Evolutionary conservation across 2,113 vertebrate genomes (phyloP).

Genomic region (Corapipo altera): DNA sequence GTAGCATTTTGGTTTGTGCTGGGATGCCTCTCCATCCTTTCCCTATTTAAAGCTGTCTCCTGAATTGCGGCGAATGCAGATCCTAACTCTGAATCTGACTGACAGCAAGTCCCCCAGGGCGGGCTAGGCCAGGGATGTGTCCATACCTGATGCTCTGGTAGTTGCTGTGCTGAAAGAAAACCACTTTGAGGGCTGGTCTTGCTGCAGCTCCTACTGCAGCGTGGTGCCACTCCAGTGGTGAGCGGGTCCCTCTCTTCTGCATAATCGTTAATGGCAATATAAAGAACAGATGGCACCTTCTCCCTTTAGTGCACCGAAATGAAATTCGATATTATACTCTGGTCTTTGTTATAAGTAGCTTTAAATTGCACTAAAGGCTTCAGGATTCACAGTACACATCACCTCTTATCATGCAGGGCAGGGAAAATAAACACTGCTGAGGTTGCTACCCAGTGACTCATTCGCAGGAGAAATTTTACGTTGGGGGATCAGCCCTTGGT

Average conservation of each 20-base stretch:
- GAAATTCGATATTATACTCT: neutral
- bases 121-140: neutral
- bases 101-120: accelerated
- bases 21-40: too few relatives aligned
- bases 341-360: neutral
- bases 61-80: accelerated
- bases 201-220: neutral
- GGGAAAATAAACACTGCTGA: neutral
- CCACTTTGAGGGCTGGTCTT: neutral
- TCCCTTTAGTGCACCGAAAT: neutral
- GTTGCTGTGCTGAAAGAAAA: neutral
- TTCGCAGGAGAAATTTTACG: neutral
- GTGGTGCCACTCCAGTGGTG: accelerated
- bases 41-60: neutral
- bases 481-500: neutral
- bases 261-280: neutral
- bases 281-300: constrained; percentile 32
- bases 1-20: neutral
- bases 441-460: constrained; percentile 36
- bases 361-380: constrained; percentile 27
- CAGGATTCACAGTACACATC: neutral
- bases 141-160: neutral
- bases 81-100: neutral
- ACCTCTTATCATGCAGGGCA: neutral
- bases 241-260: neutral